These are phyloP conservation scores for Aphidius gifuensis DNA, from an alignment of 1,140 invertebrate species.

Conservation along the genomic window DNA sequence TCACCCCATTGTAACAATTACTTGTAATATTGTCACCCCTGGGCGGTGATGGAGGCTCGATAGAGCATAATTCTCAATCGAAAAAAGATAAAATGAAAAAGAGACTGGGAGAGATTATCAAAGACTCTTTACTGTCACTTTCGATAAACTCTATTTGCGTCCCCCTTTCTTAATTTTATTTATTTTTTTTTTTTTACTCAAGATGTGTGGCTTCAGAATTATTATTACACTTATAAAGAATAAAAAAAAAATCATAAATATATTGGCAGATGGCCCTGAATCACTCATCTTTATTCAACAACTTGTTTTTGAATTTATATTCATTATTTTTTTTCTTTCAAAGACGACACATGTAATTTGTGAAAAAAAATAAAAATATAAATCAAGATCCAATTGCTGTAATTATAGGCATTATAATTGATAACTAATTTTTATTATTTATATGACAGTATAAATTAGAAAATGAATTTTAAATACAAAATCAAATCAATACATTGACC, in stretches of 20 bases:
- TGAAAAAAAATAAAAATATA: too few species aligned
- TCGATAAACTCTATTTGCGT: not conserved
- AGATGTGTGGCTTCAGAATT: not conserved
- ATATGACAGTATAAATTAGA: too few species aligned
- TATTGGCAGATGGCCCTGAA: not conserved
- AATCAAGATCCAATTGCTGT: too few species aligned
- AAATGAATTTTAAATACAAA: too few species aligned
- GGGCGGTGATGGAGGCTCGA: slow-evolving; percentile 37
- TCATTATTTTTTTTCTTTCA: not conserved
- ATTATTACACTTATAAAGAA: slow-evolving; percentile 14
- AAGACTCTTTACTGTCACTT: slow-evolving; percentile 16
- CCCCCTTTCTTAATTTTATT: not conserved
- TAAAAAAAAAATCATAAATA: not conserved
- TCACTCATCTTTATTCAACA: slow-evolving; percentile 21
- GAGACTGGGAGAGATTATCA: slow-evolving; percentile 29
- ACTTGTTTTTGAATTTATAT: not conserved
- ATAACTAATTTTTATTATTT: too few species aligned
- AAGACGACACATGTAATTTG: too few species aligned
- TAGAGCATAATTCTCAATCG: slow-evolving; percentile 36
- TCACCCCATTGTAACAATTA: slow-evolving; percentile 42
- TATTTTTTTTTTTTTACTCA: not conserved
- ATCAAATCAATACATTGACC: too few species aligned
- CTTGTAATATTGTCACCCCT: slow-evolving; percentile 44
- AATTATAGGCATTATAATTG: too few species aligned
- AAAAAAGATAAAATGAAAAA: slow-evolving; percentile 28